phyloP scores from a whole-genome alignment of 2,113 vertebrate species.

The Eubucco bourcierii region DNA sequence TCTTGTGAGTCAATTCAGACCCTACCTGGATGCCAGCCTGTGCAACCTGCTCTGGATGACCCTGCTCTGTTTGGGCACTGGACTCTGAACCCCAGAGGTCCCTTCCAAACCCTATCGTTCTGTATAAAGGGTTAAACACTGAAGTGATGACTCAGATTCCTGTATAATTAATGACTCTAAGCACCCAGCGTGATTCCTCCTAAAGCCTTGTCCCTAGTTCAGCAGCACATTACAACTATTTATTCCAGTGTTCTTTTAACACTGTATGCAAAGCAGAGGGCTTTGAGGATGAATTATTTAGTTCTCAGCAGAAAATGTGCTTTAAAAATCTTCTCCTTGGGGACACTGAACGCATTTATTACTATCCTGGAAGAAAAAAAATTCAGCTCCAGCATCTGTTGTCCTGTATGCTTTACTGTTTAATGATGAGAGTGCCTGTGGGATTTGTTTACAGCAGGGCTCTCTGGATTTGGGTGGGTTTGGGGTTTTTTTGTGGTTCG shows the following conservation, averaged over 20 bases:
- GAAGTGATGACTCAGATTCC: background rate
- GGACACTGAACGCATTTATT: constrained; percentile 12
- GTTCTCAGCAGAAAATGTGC: background rate
- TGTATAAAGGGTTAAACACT: background rate
- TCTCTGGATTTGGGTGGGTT: background rate
- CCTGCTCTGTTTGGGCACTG: too few species aligned
- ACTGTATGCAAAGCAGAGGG: background rate
- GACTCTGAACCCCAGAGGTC: too few species aligned
- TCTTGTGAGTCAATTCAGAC: too few species aligned
- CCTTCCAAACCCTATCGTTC: too few species aligned
- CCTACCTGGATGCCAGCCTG: too few species aligned
- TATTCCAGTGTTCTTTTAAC: background rate
- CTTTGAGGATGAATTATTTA: constrained; percentile 41
- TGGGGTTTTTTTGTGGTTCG: background rate
- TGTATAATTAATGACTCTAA: background rate
- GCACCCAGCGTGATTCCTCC: background rate
- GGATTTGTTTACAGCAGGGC: constrained; percentile 4
- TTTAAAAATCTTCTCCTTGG: constrained; percentile 14
- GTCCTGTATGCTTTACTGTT: constrained; percentile 22
- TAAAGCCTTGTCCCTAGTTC: background rate
- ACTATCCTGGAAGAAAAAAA: constrained; percentile 21
- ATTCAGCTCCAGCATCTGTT: constrained; percentile 46
- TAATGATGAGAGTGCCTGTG: background rate
- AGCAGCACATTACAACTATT: background rate
- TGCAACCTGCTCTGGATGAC: too few species aligned